Base-by-base conservation (phyloP, 2,888 invertebrate genomes). In the Myopa testacea region DNA sequence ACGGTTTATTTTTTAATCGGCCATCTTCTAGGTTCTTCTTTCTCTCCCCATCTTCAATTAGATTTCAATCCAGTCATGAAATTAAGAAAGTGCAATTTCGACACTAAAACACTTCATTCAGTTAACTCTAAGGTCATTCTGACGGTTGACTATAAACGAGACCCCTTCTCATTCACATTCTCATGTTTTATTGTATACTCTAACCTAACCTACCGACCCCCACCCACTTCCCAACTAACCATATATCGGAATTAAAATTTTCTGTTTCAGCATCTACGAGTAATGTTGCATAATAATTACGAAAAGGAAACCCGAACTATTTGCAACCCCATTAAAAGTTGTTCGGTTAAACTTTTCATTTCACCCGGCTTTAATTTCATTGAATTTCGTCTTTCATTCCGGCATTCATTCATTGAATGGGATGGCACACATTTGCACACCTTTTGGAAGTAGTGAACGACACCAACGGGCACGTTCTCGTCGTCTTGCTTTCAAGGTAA, bases 401-500 rank as follows among this genome's bases (percentile, higher is more conserved):
- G 14, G 4, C 62, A 62, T 19, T 58, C 58, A n/a, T 58, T 58
- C 62, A 26, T 12, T 62, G 7, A 62, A 62, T 62, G 34, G 62
- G 62, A 26, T 62, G 62, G 4, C 62, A 62, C 62, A 62, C 62
- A 26, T 62, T 62, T 34, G 26, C 19, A 26, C 19, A 26, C 8
- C 4, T 68, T 68, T 50, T 50, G 19, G 10, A 50, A 50, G 26
- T 52, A 26, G 34, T 12, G 14, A 69, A 45, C 52, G 5, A 19
- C 69, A 50, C 52, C 38, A 40, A 16, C 40, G 14, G 12, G 14
- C 40, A 40, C 14, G 63, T n/a, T 67, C n/a, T 38, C 55, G 55
- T 2, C 45, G 63, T 8, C 37, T 4, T 26, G 14, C 63, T 45
- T 40, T 67, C 67, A 67, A 67, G 67, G 67, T 67, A 40, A 67